Evolutionary conservation across 1,140 invertebrate species (phyloP), one percentile per base, ranked within the genome.

Genomic region (Meloidogyne hapla): DNA sequence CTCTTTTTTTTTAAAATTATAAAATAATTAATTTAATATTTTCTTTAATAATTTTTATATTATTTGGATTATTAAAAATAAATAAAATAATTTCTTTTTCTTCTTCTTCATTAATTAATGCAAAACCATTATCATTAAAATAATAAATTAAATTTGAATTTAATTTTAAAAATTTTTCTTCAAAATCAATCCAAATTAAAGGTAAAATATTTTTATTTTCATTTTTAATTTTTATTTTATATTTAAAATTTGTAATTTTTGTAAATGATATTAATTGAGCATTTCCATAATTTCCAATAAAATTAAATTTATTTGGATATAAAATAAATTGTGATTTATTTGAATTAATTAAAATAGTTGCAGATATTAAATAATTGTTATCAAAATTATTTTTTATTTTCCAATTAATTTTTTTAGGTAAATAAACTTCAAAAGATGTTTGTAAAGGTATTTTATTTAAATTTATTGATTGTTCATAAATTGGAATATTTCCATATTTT

Each of bases 101-200:
- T n/a, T 56, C 48, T n/a, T 56, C 48, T n/a, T 21, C 18, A 56
- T 56, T n/a, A 56, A 56, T 56, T 6, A 56, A 6, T 56, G 48
- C 3, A 56, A 56, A 56, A 6, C 48, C 48, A 56, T 56, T 56
- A 1, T 56, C 48, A 56, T 56, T n/a, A 56, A 56, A 56, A 56
- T 56, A 56, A 56, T 56, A 56, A 56, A 56, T 56, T 56, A 56
- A 56, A 56, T 56, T 56, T 6, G 8, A n/a, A 56, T 56, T 56
- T 56, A 56, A 56, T 56, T 56, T 56, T 56, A 56, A 56, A 56
- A 38, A 69, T 45, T 23, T n/a, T 25, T 69, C 28, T 48, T 69
- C 13, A 23, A 42, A 42, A 21, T 40, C 23, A 40, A 42, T 40
- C 38, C 23, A 40, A 56, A 56, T 56, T 56, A 56, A 56, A 56